phyloP scores from a whole-genome alignment of 2,113 vertebrate genomes.

The Pachycephala philippinensis region DNA sequence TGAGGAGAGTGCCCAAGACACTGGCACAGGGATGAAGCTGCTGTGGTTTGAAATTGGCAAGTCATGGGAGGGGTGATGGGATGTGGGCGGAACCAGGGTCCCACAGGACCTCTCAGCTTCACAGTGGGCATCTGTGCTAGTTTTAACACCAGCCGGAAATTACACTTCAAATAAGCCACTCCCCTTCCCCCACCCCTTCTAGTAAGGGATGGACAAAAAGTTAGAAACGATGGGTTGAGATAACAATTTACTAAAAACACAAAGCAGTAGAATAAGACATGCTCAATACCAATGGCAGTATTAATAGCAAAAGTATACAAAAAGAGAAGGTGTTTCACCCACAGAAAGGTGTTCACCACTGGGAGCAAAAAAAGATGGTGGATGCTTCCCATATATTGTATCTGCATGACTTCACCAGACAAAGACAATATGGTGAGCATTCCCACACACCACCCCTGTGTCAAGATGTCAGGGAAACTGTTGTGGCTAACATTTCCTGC shows the following conservation, averaged over 20 bases:
- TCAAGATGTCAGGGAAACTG: not conserved
- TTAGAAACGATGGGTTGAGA: not conserved
- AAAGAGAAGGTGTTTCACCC: not conserved
- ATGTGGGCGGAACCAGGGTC: not conserved
- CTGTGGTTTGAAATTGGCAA: too few relatives aligned
- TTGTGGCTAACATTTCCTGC: not conserved
- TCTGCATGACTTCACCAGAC: not conserved
- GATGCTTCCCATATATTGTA: not conserved
- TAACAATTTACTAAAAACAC: not conserved
- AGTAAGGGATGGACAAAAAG: not conserved
- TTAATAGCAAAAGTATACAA: not conserved
- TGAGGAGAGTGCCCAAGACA: not conserved
- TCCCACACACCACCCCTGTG: not conserved
- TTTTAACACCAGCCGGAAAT: too few relatives aligned
- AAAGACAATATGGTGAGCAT: not conserved
- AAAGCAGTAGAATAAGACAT: not conserved
- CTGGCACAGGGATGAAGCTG: not conserved
- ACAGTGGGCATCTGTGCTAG: not conserved
- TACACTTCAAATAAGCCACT: not conserved
- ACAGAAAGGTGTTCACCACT: not conserved
- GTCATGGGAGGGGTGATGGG: not conserved
- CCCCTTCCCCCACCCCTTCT: not conserved
- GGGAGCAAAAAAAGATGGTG: not conserved
- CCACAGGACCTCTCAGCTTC: not conserved
- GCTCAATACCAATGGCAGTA: not conserved